Conservation (phyloP, 53 echinoderm and acorn worm genomes). For the Zoroaster sp. region DNA sequence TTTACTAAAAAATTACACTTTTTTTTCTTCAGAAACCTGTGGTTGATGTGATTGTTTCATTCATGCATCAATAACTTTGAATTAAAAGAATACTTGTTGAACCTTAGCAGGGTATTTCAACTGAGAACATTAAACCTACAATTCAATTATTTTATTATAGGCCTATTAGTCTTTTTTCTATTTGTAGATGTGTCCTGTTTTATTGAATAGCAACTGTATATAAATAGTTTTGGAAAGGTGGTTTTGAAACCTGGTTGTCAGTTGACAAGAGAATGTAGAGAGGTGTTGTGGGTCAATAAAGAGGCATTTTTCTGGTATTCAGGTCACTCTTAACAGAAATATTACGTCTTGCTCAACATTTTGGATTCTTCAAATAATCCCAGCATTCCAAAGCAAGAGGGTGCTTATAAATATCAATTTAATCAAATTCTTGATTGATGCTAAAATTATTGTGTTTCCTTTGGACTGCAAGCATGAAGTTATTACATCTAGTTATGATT, state of each 20-base stretch:
- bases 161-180: neutral
- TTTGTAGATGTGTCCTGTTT: neutral
- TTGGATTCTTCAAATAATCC: conserved; percentile 34
- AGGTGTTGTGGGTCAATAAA: conserved; percentile 21
- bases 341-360: neutral
- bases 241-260: neutral
- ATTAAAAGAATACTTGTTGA: no score
- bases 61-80: no score
- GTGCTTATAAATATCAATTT: neutral
- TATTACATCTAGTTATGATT: neutral
- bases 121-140: no score
- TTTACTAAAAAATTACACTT: no score
- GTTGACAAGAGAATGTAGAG: neutral
- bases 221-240: neutral
- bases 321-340: neutral
- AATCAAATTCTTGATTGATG: neutral
- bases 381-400: conserved; percentile 26
- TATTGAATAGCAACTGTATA: neutral
- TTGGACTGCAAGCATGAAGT: neutral
- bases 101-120: no score
- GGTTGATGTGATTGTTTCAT: no score
- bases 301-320: conserved; percentile 29
- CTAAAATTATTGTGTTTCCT: neutral
- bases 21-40: no score
- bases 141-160: neutral